Evolutionary conservation across 2,797 vertebrate species (phyloP), one percentile per base, ranked within the genome.

Genomic region (Capromys pilorides): DNA sequence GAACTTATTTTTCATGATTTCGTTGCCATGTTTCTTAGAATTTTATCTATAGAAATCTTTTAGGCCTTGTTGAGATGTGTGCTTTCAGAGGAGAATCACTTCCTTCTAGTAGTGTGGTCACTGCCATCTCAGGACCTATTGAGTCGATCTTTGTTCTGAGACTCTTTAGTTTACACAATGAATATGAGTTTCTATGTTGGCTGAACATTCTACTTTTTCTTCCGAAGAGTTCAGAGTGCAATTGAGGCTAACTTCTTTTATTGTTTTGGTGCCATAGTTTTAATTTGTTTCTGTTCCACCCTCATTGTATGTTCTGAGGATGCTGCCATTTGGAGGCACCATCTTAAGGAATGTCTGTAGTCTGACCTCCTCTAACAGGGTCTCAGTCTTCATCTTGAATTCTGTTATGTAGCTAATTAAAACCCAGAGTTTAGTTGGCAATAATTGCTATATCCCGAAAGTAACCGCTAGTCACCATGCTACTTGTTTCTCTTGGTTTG

Each of bases 401-500:
- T 88, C 26, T 93, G 33, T 33, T 57, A 24, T 33, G 59, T 22
- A 93, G 39, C 41, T 79, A 81, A 75, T 73, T 89, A 59, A 91
- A 91, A 86, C 62, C 93, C 45, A 71, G 28, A 57, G 12, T 39
- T 45, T 54, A 14, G 39, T 93, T 78, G 88, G 22, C 41, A 88
- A 85, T 54, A 88, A 82, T 45, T 88, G 11, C 39, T 28, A 10
- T 54, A 12, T 54, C 61, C 39, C 13, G 45, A 78, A 71, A 90
- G 39, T 41, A 73, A 64, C 49, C 82, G 13, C 39, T 12, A 13
- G 33, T 84, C 77, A 6, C 26, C 54, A 5, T 13, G 28, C 16
- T 64, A 64, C 21, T 67, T 88, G 67, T 86, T 91, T 69, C 41
- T 83, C 57, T 86, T 41, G 22, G 69, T 85, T 94, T 93, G 5